Percentiles rank a stretch among this genome's conserved stretches.
These are phyloP conservation scores for Odontamblyopus rebecca DNA, from an alignment of 2,797 vertebrate genomes.

Conservation along the genomic window DNA sequence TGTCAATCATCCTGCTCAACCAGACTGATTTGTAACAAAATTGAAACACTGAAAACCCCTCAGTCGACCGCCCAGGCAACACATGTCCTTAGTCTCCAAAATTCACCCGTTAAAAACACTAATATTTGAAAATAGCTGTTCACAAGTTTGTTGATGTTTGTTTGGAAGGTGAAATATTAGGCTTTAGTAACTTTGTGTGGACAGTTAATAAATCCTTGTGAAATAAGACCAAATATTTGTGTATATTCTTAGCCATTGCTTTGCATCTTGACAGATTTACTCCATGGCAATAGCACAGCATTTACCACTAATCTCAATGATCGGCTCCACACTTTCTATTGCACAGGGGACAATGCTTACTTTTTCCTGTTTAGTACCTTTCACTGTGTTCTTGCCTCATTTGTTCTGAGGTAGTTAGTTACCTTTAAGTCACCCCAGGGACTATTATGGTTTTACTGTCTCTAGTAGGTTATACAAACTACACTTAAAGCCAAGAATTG, in stretches of 20 bases:
- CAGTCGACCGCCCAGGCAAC: slow-evolving; percentile 57
- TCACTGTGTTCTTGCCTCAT: slow-evolving; percentile 6
- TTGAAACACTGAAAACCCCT: slow-evolving; percentile 12
- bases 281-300: not conserved
- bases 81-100: not conserved
- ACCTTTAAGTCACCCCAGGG: slow-evolving; percentile 23
- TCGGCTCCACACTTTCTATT: not conserved
- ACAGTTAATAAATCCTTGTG: not conserved
- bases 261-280: no score
- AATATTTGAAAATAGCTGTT: slow-evolving; percentile 14
- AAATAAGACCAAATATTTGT: no score
- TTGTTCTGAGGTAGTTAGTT: slow-evolving; percentile 28
- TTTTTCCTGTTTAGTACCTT: not conserved
- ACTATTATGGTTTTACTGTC: slow-evolving; percentile 33
- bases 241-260: no score
- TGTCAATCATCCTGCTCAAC: no score
- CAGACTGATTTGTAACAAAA: slow-evolving; percentile 4
- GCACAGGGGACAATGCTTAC: not conserved
- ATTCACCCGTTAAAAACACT: not conserved
- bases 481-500: slow-evolving; percentile 6
- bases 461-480: slow-evolving; percentile 27
- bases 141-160: not conserved
- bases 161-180: not conserved
- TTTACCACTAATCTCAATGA: not conserved
- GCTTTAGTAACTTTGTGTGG: not conserved